Percentiles rank a stretch among this genome's conserved stretches.
Conservation (phyloP, 2,797 vertebrate species). For the Xenops minutus region DNA sequence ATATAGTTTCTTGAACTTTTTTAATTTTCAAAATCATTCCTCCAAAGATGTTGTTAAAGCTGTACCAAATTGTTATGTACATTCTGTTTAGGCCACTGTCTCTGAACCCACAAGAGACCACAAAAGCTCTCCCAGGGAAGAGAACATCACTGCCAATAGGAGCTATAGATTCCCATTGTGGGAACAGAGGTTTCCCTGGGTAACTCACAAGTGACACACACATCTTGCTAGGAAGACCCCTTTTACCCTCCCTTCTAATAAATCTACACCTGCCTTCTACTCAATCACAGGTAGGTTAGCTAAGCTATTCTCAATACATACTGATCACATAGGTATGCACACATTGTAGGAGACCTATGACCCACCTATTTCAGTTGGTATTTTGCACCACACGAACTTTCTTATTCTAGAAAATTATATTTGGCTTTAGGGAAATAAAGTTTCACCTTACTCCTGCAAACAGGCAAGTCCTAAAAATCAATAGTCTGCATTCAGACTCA, state of each 20-base stretch:
- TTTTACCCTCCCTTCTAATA: not conserved
- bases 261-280: not conserved
- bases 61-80: not conserved
- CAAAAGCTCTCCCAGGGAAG: not conserved
- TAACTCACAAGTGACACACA: not conserved
- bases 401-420: not conserved
- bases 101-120: not conserved
- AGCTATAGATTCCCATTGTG: fast-evolving
- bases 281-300: not conserved
- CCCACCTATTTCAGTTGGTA: not conserved
- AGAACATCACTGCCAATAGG: not conserved
- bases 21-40: not conserved
- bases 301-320: not conserved
- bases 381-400: not conserved
- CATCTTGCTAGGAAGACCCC: not conserved
- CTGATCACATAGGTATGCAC: not conserved
- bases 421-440: not conserved
- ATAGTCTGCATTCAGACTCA: not conserved
- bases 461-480: not conserved
- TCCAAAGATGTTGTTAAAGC: not conserved
- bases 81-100: not conserved
- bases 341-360: not conserved
- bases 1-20: not conserved
- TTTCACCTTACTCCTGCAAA: not conserved
- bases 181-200: not conserved